A percentile compares a stretch with the other conserved stretches of the same genome.
Evolutionary conservation across 2,888 invertebrate species (phyloP).

Genomic region (Eledona agricola): DNA sequence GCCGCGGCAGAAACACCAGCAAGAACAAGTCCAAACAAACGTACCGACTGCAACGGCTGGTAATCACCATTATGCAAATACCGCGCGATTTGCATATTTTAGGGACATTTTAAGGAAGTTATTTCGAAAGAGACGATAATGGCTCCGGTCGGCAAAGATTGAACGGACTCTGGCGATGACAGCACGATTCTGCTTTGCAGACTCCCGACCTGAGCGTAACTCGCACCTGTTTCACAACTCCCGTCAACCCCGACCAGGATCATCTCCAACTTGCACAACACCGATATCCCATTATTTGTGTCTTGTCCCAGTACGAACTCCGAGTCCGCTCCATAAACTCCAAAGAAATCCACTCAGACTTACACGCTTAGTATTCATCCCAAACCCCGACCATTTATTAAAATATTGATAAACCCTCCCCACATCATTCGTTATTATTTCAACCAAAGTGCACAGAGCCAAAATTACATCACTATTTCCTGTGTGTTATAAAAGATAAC

Average conservation of each 20-base stretch:
- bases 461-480: constrained; percentile 23
- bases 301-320: background rate
- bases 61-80: constrained; percentile 61
- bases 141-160: constrained; percentile 44
- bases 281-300: too few species aligned
- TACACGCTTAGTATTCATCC: constrained; percentile 17
- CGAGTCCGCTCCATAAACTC: background rate
- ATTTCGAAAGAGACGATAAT: constrained; percentile 54
- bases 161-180: constrained; percentile 55
- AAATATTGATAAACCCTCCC: constrained; percentile 7
- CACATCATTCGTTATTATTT: constrained; percentile 22
- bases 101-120: constrained; percentile 60
- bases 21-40: constrained; percentile 58
- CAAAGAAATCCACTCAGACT: constrained; percentile 5
- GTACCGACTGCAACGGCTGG: constrained; percentile 54
- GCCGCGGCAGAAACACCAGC: constrained; percentile 44
- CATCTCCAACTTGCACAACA: too few species aligned
- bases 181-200: constrained; percentile 26
- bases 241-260: too few species aligned
- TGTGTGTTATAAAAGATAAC: constrained; percentile 24
- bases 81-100: constrained; percentile 61
- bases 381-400: background rate
- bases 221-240: too few species aligned
- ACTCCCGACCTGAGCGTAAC: too few species aligned
- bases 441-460: constrained; percentile 5